These are phyloP conservation scores for Agrilus planipennis DNA, from an alignment of 1,140 invertebrate genomes.

Conservation along the genomic window DNA sequence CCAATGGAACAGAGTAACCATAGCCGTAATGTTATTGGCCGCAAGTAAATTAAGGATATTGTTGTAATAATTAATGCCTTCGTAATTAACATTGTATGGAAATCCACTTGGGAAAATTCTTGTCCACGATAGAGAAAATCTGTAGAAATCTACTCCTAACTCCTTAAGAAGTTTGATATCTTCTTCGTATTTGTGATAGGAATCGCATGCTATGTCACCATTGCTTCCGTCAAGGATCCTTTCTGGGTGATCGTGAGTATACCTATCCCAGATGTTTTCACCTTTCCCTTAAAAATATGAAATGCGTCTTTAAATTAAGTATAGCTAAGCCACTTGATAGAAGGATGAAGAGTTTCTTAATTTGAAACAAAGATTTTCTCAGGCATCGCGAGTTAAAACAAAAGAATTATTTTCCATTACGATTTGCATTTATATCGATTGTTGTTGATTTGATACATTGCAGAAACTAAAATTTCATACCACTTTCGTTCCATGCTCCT, in stretches of 20 bases:
- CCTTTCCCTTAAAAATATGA: slow-evolving; percentile 23
- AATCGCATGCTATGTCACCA: slow-evolving; percentile 41
- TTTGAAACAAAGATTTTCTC: too few relatives aligned
- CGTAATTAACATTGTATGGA: slow-evolving; percentile 39
- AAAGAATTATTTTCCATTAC: too few relatives aligned
- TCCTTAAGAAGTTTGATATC: slow-evolving; percentile 37
- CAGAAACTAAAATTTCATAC: too few relatives aligned
- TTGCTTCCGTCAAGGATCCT: slow-evolving; percentile 32
- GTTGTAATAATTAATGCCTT: slow-evolving; percentile 51
- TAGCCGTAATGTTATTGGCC: slow-evolving; percentile 39
- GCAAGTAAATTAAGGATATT: slow-evolving; percentile 44
- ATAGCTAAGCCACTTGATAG: too few relatives aligned
- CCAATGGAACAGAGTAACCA: slow-evolving; percentile 37
- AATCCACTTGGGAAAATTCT: slow-evolving; percentile 42
- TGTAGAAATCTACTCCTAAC: slow-evolving; percentile 39
- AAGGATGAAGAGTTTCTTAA: too few relatives aligned
- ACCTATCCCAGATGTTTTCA: slow-evolving; percentile 32
- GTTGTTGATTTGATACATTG: too few relatives aligned
- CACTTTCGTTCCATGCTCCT: too few relatives aligned
- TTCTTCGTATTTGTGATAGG: slow-evolving; percentile 38
- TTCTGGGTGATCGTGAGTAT: slow-evolving; percentile 19
- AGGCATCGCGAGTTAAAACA: too few relatives aligned
- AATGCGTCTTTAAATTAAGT: too few relatives aligned
- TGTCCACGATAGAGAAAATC: slow-evolving; percentile 52
- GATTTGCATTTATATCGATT: too few relatives aligned